These are phyloP conservation scores for Mandrillus leucophaeus DNA, from an alignment of 2,113 vertebrate genomes.

Conservation along the genomic window DNA sequence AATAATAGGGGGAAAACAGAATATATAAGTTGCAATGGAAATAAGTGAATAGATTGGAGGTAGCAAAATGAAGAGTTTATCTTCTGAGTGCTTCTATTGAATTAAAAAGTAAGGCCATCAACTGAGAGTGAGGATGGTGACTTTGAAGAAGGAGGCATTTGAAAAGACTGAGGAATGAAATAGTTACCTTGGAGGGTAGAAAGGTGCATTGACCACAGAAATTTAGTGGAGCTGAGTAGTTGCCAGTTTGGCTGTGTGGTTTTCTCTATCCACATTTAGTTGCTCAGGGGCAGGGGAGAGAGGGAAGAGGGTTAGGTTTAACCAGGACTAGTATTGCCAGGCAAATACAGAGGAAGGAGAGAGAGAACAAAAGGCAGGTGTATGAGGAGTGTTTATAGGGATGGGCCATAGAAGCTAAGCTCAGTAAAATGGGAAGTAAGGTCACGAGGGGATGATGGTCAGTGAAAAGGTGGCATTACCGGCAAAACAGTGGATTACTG, in stretches of 20 bases:
- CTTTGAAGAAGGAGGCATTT: neutral
- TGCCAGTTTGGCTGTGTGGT: neutral
- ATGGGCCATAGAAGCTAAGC: neutral
- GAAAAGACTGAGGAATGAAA: neutral
- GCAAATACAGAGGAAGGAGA: neutral
- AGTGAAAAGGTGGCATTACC: neutral
- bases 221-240: neutral
- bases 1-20: neutral
- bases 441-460: rapidly evolving
- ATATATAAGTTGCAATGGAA: neutral
- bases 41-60: neutral
- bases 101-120: neutral
- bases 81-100: neutral
- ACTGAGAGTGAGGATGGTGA: neutral
- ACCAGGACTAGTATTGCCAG: neutral
- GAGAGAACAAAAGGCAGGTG: neutral
- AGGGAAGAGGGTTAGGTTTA: neutral
- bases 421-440: neutral
- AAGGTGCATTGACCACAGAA: neutral
- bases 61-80: neutral
- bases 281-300: neutral
- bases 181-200: neutral
- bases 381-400: neutral
- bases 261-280: neutral
- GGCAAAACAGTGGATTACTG: neutral